Conservation (phyloP, 2,797 vertebrate species). For the Brachyalestes nurse region DNA sequence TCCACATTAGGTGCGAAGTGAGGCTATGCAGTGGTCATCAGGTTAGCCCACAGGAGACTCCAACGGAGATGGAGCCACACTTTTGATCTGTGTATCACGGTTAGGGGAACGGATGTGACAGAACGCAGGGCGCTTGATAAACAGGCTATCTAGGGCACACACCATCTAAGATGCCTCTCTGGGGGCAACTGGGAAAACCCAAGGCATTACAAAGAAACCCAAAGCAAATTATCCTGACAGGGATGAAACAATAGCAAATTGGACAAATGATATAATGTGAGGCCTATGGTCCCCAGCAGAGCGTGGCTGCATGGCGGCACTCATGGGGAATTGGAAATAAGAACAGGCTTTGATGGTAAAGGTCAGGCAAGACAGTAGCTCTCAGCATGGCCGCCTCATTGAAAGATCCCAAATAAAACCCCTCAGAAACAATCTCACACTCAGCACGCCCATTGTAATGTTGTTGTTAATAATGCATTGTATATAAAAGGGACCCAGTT, state of each 20-base stretch:
- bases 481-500: slow-evolving; percentile 62
- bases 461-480: slow-evolving; percentile 72
- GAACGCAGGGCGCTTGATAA: slow-evolving; percentile 81
- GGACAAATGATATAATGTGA: slow-evolving; percentile 88
- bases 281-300: slow-evolving; percentile 80
- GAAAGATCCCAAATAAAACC: slow-evolving; percentile 60
- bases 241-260: slow-evolving; percentile 88
- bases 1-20: slow-evolving; percentile 79
- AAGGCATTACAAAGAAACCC: slow-evolving; percentile 81
- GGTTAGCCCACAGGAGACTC: slow-evolving; percentile 69
- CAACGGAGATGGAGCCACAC: slow-evolving; percentile 79
- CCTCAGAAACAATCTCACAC: slow-evolving; percentile 62
- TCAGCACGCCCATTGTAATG: slow-evolving; percentile 76
- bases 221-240: slow-evolving; percentile 87
- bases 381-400: slow-evolving; percentile 59
- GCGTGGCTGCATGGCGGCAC: slow-evolving; percentile 71
- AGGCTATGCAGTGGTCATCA: slow-evolving; percentile 65
- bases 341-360: slow-evolving; percentile 82
- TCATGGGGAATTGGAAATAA: slow-evolving; percentile 80
- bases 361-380: slow-evolving; percentile 73
- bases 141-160: slow-evolving; percentile 84
- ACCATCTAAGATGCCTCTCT: slow-evolving; percentile 74
- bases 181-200: slow-evolving; percentile 74
- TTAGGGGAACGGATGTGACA: slow-evolving; percentile 81
- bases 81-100: slow-evolving; percentile 79